Evolutionary conservation across 2,888 invertebrate species (phyloP).

Genomic region (Anoncus sp.): DNA sequence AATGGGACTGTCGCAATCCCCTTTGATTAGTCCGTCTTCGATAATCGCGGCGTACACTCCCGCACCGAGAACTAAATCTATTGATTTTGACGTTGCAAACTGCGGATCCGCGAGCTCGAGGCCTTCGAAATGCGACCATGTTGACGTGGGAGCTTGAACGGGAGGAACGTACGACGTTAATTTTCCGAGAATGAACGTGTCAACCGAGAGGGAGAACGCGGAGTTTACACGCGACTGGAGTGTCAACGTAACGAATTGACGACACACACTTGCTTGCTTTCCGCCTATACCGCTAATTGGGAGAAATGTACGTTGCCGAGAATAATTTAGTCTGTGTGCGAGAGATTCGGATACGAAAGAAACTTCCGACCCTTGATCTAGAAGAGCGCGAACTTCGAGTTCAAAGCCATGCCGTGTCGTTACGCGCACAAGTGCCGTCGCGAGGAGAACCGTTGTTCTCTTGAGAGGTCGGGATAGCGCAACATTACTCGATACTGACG

Average conservation of each 20-base stretch:
- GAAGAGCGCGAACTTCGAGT: conserved; percentile 40
- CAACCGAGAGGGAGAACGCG: conserved; percentile 15
- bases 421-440: conserved; percentile 30
- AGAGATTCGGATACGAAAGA: conserved; percentile 31
- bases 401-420: conserved; percentile 21
- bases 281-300: conserved; percentile 47
- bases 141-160: not conserved
- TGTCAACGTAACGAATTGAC: conserved; percentile 11
- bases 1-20: conserved; percentile 9
- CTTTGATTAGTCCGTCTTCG: conserved; percentile 26
- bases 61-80: conserved; percentile 42
- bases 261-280: conserved; percentile 25
- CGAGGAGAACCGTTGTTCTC: conserved; percentile 23
- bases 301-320: conserved; percentile 26
- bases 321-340: conserved; percentile 15
- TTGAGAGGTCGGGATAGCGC: conserved; percentile 14
- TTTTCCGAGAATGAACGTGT: conserved; percentile 23
- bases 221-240: conserved; percentile 23
- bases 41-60: conserved; percentile 19
- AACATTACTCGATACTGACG: conserved; percentile 9
- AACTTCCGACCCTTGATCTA: conserved; percentile 41
- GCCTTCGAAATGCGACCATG: conserved; percentile 47
- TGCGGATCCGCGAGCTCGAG: conserved; percentile 55
- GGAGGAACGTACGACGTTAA: conserved; percentile 46
- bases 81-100: conserved; percentile 24